These are phyloP conservation scores for Cyclargus thomasi DNA, from an alignment of 1,140 invertebrate species.

Conservation along the genomic window DNA sequence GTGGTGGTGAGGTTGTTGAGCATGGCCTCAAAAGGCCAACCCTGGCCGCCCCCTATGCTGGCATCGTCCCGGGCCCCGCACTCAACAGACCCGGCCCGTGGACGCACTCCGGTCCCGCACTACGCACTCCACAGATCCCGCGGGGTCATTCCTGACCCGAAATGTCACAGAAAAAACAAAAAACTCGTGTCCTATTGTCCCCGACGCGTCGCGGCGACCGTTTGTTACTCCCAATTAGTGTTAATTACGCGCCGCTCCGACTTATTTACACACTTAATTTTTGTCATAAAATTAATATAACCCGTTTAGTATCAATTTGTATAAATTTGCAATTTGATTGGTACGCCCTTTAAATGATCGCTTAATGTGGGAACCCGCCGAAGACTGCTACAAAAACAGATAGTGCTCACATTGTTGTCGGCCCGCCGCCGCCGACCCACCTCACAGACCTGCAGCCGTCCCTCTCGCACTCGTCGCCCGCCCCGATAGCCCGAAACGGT, in stretches of 20 bases:
- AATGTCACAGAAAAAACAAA: constrained; percentile 36
- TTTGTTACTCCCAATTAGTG: constrained; percentile 70
- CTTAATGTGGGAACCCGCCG: constrained; percentile 66
- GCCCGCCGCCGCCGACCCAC: constrained; percentile 23
- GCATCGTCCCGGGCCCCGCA: constrained; percentile 43
- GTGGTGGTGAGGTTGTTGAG: constrained; percentile 69
- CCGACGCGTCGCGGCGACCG: too few relatives aligned
- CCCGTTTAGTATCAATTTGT: constrained; percentile 74
- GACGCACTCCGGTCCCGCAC: constrained; percentile 9
- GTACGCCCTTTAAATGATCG: constrained; percentile 72
- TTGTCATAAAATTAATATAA: constrained; percentile 76
- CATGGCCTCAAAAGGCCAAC: constrained; percentile 71
- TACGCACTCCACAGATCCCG: constrained; percentile 17
- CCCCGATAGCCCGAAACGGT: constrained; percentile 22
- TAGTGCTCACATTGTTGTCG: constrained; percentile 51
- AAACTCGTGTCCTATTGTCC: constrained; percentile 28
- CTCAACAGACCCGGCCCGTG: constrained; percentile 33
- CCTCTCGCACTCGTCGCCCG: constrained; percentile 29
- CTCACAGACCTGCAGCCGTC: constrained; percentile 35
- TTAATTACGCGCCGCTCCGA: constrained; percentile 67
- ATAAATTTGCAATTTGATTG: constrained; percentile 73
- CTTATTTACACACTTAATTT: constrained; percentile 75
- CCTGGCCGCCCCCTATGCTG: constrained; percentile 66
- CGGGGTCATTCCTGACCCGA: constrained; percentile 33
- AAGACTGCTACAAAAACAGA: constrained; percentile 70